Evolutionary conservation across 2,797 vertebrate genomes (phyloP).

Genomic region (Acanthurus leucopareius): DNA sequence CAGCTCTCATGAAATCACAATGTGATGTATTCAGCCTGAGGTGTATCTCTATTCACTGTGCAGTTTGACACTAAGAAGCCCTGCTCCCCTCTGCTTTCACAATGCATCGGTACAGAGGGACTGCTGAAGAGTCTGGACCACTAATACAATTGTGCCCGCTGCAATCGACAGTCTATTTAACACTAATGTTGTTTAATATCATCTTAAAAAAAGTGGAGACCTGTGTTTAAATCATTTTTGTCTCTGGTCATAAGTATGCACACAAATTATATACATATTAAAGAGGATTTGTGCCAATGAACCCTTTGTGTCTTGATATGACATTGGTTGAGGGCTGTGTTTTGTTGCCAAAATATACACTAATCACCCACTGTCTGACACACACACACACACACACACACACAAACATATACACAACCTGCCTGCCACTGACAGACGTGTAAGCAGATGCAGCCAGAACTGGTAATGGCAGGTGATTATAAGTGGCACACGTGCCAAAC

Average conservation of each 20-base stretch:
- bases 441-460: slow-evolving; percentile 94
- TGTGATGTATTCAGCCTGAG: slow-evolving; percentile 86
- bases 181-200: slow-evolving; percentile 34
- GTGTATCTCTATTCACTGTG: slow-evolving; percentile 85
- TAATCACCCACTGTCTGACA: slow-evolving; percentile 52
- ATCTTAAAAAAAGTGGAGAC: slow-evolving; percentile 21
- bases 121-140: slow-evolving; percentile 61
- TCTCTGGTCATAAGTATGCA: slow-evolving; percentile 6
- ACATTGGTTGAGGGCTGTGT: slow-evolving; percentile 24
- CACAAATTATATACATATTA: neutral
- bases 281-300: slow-evolving; percentile 11
- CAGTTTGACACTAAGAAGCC: slow-evolving; percentile 82
- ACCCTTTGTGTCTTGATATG: slow-evolving; percentile 55
- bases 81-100: slow-evolving; percentile 77
- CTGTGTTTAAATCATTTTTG: slow-evolving; percentile 23
- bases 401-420: slow-evolving; percentile 42
- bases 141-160: slow-evolving; percentile 53
- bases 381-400: slow-evolving; percentile 68
- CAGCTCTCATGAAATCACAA: slow-evolving; percentile 86
- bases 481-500: slow-evolving; percentile 94
- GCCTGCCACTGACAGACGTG: slow-evolving; percentile 92
- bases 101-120: slow-evolving; percentile 62
- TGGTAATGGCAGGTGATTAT: slow-evolving; percentile 99
- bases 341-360: slow-evolving; percentile 60
- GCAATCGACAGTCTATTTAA: slow-evolving; percentile 33